Percentiles rank a stretch among this genome's conserved stretches.
These are phyloP conservation scores for Anastatus disparis DNA, from an alignment of 1,140 invertebrate species.

Conservation along the genomic window DNA sequence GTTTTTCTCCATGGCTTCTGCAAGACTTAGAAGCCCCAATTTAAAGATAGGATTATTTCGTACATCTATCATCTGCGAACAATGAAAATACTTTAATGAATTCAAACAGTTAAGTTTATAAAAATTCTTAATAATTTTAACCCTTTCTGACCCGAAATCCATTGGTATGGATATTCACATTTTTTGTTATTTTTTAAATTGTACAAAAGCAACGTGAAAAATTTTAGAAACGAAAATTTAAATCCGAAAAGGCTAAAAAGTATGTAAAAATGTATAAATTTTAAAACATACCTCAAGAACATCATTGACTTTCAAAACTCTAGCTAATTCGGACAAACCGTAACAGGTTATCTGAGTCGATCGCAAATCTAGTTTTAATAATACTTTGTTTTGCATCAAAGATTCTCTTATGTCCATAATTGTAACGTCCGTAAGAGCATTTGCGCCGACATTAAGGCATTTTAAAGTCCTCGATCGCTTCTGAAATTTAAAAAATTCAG, in stretches of 20 bases:
- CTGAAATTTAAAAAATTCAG: constrained; percentile 15
- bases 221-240: no score
- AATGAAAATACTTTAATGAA: background rate
- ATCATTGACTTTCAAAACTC: constrained; percentile 19
- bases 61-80: constrained; percentile 20
- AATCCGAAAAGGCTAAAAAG: no score
- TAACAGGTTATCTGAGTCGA: constrained; percentile 25
- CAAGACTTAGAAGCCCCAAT: constrained; percentile 10
- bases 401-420: constrained; percentile 33
- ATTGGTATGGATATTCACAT: no score
- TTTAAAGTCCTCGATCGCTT: constrained; percentile 23
- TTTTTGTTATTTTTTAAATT: no score
- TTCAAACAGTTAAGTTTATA: no score
- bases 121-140: no score
- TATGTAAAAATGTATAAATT: no score
- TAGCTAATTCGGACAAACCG: constrained; percentile 18
- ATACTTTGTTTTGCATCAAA: constrained; percentile 14
- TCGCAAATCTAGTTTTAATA: constrained; percentile 6
- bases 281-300: background rate
- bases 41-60: constrained; percentile 37
- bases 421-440: constrained; percentile 14
- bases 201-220: no score
- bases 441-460: constrained; percentile 13
- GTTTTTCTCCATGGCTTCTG: constrained; percentile 21
- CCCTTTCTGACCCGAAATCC: no score